Evolutionary conservation across 2,888 invertebrate genomes (phyloP), one percentile per base, ranked within the genome.

Genomic region (Boloria selene): DNA sequence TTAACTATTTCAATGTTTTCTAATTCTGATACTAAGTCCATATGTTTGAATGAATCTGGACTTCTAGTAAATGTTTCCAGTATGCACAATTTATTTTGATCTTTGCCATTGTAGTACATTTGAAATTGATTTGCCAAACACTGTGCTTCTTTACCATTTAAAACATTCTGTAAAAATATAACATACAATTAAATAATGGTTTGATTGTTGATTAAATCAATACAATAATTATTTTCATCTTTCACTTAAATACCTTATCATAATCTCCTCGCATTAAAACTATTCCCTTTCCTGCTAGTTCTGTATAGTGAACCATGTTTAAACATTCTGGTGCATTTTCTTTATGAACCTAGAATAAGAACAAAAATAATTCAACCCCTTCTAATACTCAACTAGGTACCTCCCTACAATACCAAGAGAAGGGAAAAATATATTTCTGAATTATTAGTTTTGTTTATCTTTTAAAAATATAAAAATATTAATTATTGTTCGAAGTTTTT

Each of bases 321-420:
- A 98, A 90, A 80, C 97, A 97, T 83, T 97, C 97, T 0, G 97
- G 97, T 0, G 97, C 96, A 87, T 97, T 97, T 85, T 97, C 97
- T 78, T 96, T 95, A 78, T 97, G 97, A 1, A 96, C 94, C 94
- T 95, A 77, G 2, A 72, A 70, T 14, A 14, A 52, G 13, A 44
- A 26, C 26, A 13, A 17, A 10, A 38, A 38, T 7, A 38, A 38
- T 38, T 1, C 10, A 38, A 7, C 31, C 3, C n/a, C 31, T 38
- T 38, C 10, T 10, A 7, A 38, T 2, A 38, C 31, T 10, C 7
- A 3, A 38, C 7, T 38, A 38, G 10, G 2, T 38, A 38, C 31
- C 31, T 31, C 6, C 31, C 10, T 38, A 31, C 31, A 10, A 38
- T 38, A 10, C 31, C 31, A 38, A 7, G 31, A 10, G 7, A 6